A percentile compares a stretch with the other conserved stretches of the same genome.
phyloP scores from a whole-genome alignment of 2,888 invertebrate species.

The Orthonychiurus folsomi region DNA sequence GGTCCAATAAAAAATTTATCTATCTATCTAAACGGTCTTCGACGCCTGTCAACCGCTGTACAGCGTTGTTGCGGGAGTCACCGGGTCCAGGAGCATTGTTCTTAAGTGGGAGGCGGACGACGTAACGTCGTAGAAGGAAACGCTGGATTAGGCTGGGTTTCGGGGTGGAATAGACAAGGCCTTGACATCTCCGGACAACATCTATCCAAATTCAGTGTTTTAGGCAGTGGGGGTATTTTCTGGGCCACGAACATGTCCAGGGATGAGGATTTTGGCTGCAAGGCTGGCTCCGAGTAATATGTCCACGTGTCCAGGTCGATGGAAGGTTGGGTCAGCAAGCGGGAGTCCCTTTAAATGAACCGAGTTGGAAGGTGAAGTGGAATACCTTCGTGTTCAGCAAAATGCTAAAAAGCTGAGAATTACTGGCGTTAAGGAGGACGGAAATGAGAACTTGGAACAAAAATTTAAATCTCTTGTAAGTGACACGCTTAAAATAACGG shows the following conservation, averaged over 20 bases:
- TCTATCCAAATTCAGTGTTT: slow-evolving; percentile 4
- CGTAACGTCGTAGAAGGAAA: neutral
- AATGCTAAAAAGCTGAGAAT: no score
- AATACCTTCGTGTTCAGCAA: no score
- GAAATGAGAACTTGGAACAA: no score
- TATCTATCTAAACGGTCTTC: no score
- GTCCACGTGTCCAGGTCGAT: neutral
- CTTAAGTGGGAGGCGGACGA: neutral
- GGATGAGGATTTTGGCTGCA: neutral
- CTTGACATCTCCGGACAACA: neutral
- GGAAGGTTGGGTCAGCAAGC: neutral
- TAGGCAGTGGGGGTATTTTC: neutral
- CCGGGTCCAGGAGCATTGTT: neutral
- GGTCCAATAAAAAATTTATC: no score
- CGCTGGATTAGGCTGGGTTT: neutral
- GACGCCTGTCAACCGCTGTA: neutral
- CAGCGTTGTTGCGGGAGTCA: neutral
- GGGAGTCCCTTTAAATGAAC: slow-evolving; percentile 1
- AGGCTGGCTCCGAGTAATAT: neutral
- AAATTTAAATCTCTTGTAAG: no score
- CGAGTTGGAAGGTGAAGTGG: no score
- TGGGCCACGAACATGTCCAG: neutral
- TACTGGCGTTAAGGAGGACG: no score
- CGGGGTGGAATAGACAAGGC: neutral
- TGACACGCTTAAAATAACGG: no score